A percentile compares a stretch with the other conserved stretches of the same genome.
These are phyloP conservation scores for Chelmon rostratus DNA, from an alignment of 2,797 vertebrate species.

Conservation along the genomic window DNA sequence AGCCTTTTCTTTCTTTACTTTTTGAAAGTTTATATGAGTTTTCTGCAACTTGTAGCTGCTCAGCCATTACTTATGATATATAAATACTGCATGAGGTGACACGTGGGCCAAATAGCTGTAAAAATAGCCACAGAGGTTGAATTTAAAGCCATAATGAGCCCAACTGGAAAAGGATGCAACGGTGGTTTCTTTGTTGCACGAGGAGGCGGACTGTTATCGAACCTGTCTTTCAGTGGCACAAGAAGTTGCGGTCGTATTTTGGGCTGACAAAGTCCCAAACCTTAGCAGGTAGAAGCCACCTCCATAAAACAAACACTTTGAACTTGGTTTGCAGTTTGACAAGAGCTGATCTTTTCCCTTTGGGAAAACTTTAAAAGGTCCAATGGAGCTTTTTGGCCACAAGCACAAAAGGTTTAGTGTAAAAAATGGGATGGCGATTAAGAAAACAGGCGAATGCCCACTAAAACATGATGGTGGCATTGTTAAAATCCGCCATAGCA, in stretches of 20 bases:
- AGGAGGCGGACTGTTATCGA: neutral
- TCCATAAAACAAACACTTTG: neutral
- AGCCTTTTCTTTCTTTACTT: constrained; percentile 4
- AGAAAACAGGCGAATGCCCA: neutral
- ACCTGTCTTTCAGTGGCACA: neutral
- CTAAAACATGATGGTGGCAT: neutral
- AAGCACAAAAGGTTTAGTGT: neutral
- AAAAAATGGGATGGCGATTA: neutral
- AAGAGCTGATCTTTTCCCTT: no score
- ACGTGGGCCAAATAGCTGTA: neutral
- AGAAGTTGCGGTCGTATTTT: neutral
- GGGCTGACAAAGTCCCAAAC: neutral
- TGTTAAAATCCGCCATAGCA: neutral
- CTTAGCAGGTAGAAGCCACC: neutral
- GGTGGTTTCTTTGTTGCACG: neutral
- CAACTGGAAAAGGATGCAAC: neutral
- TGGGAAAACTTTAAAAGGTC: neutral
- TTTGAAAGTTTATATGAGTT: constrained; percentile 26
- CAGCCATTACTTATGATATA: constrained; percentile 10
- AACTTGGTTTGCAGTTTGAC: no score
- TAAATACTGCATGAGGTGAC: constrained; percentile 28
- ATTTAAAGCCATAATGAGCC: neutral
- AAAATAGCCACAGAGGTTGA: constrained; percentile 1
- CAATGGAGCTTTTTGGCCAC: neutral
- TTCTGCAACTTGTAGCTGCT: neutral